phyloP scores from a whole-genome alignment of 2,888 invertebrate genomes.

The Deilephila elpenor region DNA sequence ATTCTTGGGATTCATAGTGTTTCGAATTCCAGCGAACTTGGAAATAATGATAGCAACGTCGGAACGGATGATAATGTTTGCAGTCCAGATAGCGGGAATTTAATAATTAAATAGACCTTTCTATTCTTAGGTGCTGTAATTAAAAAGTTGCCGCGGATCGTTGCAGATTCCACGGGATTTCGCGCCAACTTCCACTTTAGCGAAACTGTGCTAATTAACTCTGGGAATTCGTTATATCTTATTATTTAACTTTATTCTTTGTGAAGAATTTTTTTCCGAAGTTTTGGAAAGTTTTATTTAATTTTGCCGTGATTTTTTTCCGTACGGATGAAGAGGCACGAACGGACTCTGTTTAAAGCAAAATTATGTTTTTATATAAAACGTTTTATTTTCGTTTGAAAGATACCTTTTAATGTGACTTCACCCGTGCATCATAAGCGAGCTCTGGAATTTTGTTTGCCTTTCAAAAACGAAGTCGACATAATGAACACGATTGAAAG shows the following conservation, averaged over 20 bases:
- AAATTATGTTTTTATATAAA: neutral
- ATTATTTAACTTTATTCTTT: slow-evolving; percentile 48
- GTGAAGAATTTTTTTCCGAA: slow-evolving; percentile 31
- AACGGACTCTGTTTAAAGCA: neutral
- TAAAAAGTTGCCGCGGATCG: slow-evolving; percentile 53
- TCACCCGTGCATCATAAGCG: neutral
- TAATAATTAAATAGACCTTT: slow-evolving; percentile 21
- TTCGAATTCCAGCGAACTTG: too few relatives aligned
- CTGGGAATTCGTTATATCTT: slow-evolving; percentile 52
- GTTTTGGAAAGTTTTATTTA: slow-evolving; percentile 23
- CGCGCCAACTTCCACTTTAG: slow-evolving; percentile 32
- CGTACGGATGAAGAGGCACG: neutral
- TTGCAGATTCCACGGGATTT: slow-evolving; percentile 49
- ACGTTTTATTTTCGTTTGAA: slow-evolving; percentile 1
- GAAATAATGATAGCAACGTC: too few relatives aligned
- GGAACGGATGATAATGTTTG: neutral
- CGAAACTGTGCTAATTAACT: slow-evolving; percentile 54
- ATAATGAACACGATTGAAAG: neutral
- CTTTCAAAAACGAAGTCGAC: neutral
- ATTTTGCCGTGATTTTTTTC: slow-evolving; percentile 24
- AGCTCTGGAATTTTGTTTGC: neutral
- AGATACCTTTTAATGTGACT: neutral
- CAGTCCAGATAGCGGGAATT: neutral
- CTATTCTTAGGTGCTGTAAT: slow-evolving; percentile 42
- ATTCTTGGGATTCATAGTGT: too few relatives aligned